These are phyloP conservation scores for Chymomyza costata DNA, from an alignment of 1,140 invertebrate genomes.

Conservation along the genomic window DNA sequence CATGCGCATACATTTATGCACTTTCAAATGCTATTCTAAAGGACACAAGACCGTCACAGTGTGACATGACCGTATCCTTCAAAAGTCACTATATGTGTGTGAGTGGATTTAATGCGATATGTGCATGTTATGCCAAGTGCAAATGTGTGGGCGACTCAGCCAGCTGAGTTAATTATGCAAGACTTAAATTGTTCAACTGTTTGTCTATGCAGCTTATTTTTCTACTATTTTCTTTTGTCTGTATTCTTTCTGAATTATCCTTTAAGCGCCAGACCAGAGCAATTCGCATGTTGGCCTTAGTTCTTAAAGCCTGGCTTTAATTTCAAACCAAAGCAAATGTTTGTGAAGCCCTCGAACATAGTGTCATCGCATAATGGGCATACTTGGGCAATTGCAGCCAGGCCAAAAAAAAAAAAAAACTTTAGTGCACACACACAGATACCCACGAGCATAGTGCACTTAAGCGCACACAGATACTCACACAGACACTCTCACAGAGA, in stretches of 20 bases:
- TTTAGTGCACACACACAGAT: too few species aligned
- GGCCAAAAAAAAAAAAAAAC: constrained; percentile 30
- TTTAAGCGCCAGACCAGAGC: too few species aligned
- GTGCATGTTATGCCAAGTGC: constrained; percentile 33
- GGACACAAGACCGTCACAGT: constrained; percentile 61
- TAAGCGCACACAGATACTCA: too few species aligned
- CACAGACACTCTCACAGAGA: too few species aligned
- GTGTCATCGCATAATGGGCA: constrained; percentile 37
- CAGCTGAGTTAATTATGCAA: constrained; percentile 63
- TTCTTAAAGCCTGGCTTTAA: constrained; percentile 53
- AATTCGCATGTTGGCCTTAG: too few species aligned
- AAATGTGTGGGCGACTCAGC: too few species aligned
- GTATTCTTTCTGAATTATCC: constrained; percentile 27
- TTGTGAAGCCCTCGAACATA: constrained; percentile 15
- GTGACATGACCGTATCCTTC: constrained; percentile 72
- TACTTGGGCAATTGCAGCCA: constrained; percentile 50
- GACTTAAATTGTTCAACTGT: not conserved
- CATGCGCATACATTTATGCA: constrained; percentile 9
- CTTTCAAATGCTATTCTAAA: constrained; percentile 46
- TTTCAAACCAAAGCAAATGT: constrained; percentile 39
- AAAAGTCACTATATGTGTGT: constrained; percentile 25
- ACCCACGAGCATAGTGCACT: too few species aligned
- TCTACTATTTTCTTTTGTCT: too few species aligned
- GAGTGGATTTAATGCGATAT: constrained; percentile 31
- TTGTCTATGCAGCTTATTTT: too few species aligned